Percentiles rank a stretch among this genome's conserved stretches.
phyloP scores from a whole-genome alignment of 1,140 invertebrate genomes.

The Amyelois transitella region DNA sequence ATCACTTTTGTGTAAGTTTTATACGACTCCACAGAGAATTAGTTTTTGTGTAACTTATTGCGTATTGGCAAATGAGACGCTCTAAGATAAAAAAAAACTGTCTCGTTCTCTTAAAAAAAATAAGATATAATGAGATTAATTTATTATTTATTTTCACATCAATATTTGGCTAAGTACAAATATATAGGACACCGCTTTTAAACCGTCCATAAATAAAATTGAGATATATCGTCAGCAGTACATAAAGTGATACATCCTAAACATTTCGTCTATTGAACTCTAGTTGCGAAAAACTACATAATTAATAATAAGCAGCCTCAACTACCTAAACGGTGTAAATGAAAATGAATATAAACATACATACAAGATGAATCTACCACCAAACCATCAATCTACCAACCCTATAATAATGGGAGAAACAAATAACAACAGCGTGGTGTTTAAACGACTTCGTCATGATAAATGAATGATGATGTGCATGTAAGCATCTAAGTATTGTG shows the following conservation, averaged over 20 bases:
- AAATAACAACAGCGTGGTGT: constrained; percentile 6
- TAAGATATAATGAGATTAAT: too few species aligned
- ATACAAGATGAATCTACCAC: constrained; percentile 29
- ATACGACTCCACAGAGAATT: too few species aligned
- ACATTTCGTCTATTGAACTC: constrained; percentile 6
- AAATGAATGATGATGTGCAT: constrained; percentile 56
- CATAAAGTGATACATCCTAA: neutral
- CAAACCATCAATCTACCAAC: constrained; percentile 26
- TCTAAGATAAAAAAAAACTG: too few species aligned
- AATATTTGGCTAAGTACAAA: too few species aligned
- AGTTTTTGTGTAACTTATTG: neutral
- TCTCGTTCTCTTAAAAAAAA: too few species aligned
- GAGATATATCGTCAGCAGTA: neutral
- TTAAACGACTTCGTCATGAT: constrained; percentile 17
- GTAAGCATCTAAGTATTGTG: constrained; percentile 63
- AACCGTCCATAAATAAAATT: too few species aligned
- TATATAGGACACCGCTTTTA: too few species aligned
- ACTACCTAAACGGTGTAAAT: constrained; percentile 3
- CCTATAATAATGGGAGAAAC: constrained; percentile 10
- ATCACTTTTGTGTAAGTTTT: too few species aligned
- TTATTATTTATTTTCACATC: too few species aligned
- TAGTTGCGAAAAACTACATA: constrained; percentile 10
- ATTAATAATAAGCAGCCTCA: constrained; percentile 7
- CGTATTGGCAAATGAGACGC: neutral
- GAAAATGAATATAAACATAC: constrained; percentile 7